Base-by-base conservation (phyloP, 2,888 invertebrate species). In the Drosophila acutilabella region DNA sequence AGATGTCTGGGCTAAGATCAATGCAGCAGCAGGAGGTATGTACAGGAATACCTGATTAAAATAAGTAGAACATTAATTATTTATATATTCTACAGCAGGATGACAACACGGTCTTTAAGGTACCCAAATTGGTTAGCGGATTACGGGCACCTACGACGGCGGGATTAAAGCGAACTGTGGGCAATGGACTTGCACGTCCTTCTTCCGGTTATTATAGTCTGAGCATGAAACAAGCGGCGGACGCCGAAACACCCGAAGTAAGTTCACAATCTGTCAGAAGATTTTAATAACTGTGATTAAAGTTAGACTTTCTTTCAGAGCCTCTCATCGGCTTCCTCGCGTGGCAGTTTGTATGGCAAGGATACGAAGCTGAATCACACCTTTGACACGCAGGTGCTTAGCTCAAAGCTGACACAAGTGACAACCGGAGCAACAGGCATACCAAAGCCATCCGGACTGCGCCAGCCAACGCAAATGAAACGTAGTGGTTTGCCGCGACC, bases 191-290 rank as follows among this genome's bases (percentile, higher is more conserved):
- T 14, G 80, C 91, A 11, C 89, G 92, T 30, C 92, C 92, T 11
- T 92, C 92, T 5, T 92, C 92, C 14, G 92, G 91, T 18, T 92
- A 90, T 71, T 92, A 92, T 67, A 91, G 92, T 74, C 84, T 90
- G 47, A 89, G 78, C 62, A 84, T 86, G 53, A 76, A 78, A 16
- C 42, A 40, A 62, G 62, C 69, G 18, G 69, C 71, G 16, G 90
- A 91, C 50, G 68, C 77, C n/a, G 92, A 92, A 59, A 84, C 85
- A 23, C 81, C 87, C 8, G 85, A 84, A 71, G 87, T 81, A 5
- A 23, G 57, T 50, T 0, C 30, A 30, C 30, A 7, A 30, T 30
- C 8, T 30, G 6, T 1, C 8, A 8, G 30, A 8, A 30, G 30
- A 8, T 30, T 30, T 30, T 0, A 30, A 30, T 8, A 30, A 6